These are phyloP conservation scores for Polyommatus icarus DNA, from an alignment of 2,888 invertebrate species.

Conservation along the genomic window DNA sequence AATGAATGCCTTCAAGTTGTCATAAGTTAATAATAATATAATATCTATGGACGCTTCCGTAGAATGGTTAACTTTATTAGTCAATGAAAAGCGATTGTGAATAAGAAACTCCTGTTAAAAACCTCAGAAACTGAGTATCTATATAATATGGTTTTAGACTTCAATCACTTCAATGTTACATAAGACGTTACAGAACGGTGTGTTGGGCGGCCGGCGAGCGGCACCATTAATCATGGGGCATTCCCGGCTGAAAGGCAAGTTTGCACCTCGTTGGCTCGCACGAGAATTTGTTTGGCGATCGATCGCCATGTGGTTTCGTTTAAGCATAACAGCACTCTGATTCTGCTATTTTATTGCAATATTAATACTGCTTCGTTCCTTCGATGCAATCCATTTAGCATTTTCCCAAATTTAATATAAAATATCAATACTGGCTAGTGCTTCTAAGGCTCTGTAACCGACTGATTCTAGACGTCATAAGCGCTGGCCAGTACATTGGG, in stretches of 20 bases:
- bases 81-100: no score
- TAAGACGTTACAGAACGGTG: conserved; percentile 32
- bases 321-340: background rate
- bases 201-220: conserved; percentile 22
- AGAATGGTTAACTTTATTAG: no score
- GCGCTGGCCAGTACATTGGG: no score
- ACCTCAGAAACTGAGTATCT: background rate
- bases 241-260: conserved; percentile 46
- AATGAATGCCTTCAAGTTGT: no score
- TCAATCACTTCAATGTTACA: no score
- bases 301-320: conserved; percentile 31
- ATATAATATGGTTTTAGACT: background rate
- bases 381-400: background rate
- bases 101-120: background rate
- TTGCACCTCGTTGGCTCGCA: conserved; percentile 44
- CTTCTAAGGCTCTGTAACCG: no score
- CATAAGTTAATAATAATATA: no score
- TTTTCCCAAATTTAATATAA: no score
- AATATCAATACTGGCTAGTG: no score
- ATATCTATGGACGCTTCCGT: no score
- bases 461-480: no score
- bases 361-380: background rate
- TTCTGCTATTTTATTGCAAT: background rate
- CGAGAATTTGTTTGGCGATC: conserved; percentile 43
- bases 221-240: conserved; percentile 46